These are phyloP conservation scores for Tarsius wallacei DNA, from an alignment of 2,797 vertebrate genomes.

Conservation along the genomic window DNA sequence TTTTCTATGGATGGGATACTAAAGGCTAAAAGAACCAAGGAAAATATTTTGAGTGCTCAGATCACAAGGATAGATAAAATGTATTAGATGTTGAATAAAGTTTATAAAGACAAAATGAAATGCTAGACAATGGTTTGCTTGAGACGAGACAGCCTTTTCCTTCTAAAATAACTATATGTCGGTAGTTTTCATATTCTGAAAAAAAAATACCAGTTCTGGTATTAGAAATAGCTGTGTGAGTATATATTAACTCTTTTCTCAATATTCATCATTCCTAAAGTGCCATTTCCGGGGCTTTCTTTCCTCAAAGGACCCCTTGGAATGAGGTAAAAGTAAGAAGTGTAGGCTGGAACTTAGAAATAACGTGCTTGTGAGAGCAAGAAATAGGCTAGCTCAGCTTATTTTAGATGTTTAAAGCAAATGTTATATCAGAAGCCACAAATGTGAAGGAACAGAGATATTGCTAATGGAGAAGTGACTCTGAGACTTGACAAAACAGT, in stretches of 20 bases:
- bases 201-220: slow-evolving; percentile 45
- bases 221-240: slow-evolving; percentile 14
- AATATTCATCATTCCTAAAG: slow-evolving; percentile 44
- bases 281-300: slow-evolving; percentile 27
- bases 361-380: neutral
- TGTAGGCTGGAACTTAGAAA: neutral
- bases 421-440: neutral
- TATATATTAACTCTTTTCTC: slow-evolving; percentile 46
- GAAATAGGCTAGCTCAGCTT: slow-evolving; percentile 20
- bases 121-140: neutral
- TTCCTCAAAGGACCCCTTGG: slow-evolving; percentile 13
- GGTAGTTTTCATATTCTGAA: slow-evolving; percentile 55
- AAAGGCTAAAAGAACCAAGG: slow-evolving; percentile 44
- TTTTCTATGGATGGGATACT: slow-evolving; percentile 37
- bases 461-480: neutral
- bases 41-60: slow-evolving; percentile 62
- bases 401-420: slow-evolving; percentile 42
- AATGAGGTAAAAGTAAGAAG: slow-evolving; percentile 53
- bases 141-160: slow-evolving; percentile 15
- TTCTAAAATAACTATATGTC: slow-evolving; percentile 24
- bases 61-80: slow-evolving; percentile 55
- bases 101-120: slow-evolving; percentile 55
- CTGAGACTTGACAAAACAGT: slow-evolving; percentile 8
- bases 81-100: slow-evolving; percentile 38
- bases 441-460: neutral